phyloP scores from a whole-genome alignment of 2,113 vertebrate genomes.

The Etia nguti region DNA sequence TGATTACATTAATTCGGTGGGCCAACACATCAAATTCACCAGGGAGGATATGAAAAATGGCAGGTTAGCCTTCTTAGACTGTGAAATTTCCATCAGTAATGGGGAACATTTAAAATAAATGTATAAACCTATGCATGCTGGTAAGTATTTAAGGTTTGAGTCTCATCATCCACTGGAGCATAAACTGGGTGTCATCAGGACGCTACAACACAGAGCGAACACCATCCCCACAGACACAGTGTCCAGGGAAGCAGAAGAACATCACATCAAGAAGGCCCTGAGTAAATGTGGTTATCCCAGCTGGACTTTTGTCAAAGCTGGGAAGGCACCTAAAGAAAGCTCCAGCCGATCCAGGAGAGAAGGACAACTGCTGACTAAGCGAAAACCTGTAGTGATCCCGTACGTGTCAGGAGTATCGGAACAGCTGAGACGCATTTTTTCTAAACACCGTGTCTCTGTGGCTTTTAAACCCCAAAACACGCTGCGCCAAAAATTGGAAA shows the following conservation, averaged over 20 bases:
- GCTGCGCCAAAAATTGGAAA: too few species aligned
- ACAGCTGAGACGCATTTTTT: too few species aligned
- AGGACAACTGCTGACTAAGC: background rate
- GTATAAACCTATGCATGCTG: background rate
- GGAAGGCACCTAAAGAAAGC: accelerated
- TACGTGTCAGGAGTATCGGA: too few species aligned
- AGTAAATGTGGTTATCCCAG: background rate
- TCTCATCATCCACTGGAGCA: background rate
- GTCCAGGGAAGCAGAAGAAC: background rate
- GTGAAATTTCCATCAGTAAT: background rate
- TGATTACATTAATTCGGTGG: accelerated
- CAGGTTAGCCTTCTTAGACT: background rate
- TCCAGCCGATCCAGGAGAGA: accelerated
- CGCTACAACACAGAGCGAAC: accelerated
- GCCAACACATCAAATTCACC: background rate
- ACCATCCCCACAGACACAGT: accelerated
- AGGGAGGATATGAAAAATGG: background rate
- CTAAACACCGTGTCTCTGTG: too few species aligned
- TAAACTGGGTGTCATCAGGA: background rate
- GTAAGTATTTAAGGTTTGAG: background rate
- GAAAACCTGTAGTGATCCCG: accelerated
- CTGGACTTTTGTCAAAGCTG: background rate
- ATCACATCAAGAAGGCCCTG: background rate
- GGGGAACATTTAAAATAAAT: background rate
- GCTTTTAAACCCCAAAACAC: too few species aligned